Conservation (phyloP, 1,140 invertebrate species). For the Drosophila erecta region DNA sequence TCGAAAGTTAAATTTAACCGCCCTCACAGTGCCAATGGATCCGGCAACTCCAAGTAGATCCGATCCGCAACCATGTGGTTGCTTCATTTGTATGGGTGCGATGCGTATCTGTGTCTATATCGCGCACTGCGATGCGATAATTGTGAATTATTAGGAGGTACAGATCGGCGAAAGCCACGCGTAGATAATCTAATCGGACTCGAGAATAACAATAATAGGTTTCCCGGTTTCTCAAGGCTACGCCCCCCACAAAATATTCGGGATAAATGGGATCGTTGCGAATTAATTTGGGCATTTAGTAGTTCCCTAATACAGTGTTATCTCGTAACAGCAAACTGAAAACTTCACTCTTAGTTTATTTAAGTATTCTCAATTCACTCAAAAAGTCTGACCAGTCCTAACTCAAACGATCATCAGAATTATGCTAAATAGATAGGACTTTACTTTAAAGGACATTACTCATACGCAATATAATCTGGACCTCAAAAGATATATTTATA, state of each 20-base stretch:
- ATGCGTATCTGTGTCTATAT: slow-evolving; percentile 44
- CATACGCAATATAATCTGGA: too few species aligned
- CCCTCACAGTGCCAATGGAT: background rate
- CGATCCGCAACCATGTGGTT: slow-evolving; percentile 21
- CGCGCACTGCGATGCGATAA: slow-evolving; percentile 35
- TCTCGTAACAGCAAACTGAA: background rate
- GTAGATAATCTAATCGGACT: slow-evolving; percentile 52
- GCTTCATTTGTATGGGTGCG: background rate
- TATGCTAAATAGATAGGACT: too few species aligned
- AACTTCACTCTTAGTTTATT: too few species aligned
- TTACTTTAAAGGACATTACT: too few species aligned
- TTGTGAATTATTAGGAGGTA: slow-evolving; percentile 57
- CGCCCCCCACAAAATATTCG: slow-evolving; percentile 2
- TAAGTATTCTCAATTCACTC: too few species aligned
- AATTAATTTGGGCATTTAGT: background rate
- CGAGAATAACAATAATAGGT: slow-evolving; percentile 8
- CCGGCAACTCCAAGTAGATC: slow-evolving; percentile 15
- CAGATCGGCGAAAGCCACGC: slow-evolving; percentile 18
- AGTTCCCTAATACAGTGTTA: background rate
- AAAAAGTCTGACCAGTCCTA: too few species aligned
- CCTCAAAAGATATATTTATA: too few species aligned
- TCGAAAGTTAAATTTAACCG: background rate
- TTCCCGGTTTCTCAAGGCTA: slow-evolving; percentile 11
- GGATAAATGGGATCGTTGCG: background rate
- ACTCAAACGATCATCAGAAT: too few species aligned